Percentiles rank a stretch among this genome's conserved stretches.
Conservation (phyloP, 2,888 invertebrate genomes). For the Orthonevra nobilis region DNA sequence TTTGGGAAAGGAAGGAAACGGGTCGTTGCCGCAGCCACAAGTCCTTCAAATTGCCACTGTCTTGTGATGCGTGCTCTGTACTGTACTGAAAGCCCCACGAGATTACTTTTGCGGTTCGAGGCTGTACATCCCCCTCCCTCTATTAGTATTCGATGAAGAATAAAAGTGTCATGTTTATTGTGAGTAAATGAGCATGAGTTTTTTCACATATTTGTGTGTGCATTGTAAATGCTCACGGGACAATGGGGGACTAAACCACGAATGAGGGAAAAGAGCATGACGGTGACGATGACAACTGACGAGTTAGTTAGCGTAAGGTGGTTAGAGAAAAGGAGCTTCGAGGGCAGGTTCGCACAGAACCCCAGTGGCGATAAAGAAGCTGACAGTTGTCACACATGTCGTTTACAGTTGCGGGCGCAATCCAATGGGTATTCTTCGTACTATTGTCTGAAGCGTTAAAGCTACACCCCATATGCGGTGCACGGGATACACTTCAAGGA, state of each 20-base stretch:
- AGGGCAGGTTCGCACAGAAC: constrained; percentile 23
- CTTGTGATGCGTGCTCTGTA: too few relatives aligned
- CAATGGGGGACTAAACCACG: constrained; percentile 24
- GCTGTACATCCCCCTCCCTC: constrained; percentile 4
- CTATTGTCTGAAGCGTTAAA: constrained; percentile 16
- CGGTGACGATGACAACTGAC: too few relatives aligned
- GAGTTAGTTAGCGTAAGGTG: too few relatives aligned
- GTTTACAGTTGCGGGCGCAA: not conserved
- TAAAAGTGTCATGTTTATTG: constrained; percentile 39
- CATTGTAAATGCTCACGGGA: constrained; percentile 32
- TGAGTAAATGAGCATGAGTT: too few relatives aligned
- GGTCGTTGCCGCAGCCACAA: constrained; percentile 41
- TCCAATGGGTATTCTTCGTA: constrained; percentile 29
- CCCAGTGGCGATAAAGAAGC: constrained; percentile 33
- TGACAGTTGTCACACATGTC: constrained; percentile 32
- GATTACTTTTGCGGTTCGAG: constrained; percentile 50
- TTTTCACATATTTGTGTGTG: constrained; percentile 3
- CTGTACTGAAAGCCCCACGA: too few relatives aligned
- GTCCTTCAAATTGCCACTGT: constrained; percentile 30
- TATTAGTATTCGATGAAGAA: constrained; percentile 57
- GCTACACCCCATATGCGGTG: constrained; percentile 9
- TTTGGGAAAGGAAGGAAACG: constrained; percentile 20
- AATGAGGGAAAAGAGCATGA: too few relatives aligned
- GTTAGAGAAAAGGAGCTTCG: constrained; percentile 51
- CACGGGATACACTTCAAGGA: constrained; percentile 38